These are phyloP conservation scores for Erpobdella octoculata DNA, from an alignment of 2,888 invertebrate genomes.

Conservation along the genomic window DNA sequence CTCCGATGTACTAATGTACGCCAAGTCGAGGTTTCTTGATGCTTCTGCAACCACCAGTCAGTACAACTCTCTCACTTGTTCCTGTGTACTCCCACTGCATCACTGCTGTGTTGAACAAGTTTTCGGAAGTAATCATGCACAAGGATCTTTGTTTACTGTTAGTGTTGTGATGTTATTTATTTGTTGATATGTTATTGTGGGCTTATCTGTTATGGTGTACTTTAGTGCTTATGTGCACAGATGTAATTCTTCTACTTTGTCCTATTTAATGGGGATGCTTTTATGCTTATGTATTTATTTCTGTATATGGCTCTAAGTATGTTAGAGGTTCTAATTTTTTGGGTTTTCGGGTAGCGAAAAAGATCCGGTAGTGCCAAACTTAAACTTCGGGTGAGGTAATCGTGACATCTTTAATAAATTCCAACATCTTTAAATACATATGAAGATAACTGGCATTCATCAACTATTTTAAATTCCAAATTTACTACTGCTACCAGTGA, in stretches of 20 bases:
- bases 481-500: too few relatives aligned
- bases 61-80: conserved; percentile 58
- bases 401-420: too few relatives aligned
- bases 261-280: too few relatives aligned
- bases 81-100: conserved; percentile 64
- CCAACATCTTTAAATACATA: too few relatives aligned
- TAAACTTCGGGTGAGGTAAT: too few relatives aligned
- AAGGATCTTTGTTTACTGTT: conserved; percentile 37
- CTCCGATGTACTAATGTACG: conserved; percentile 68
- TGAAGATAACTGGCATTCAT: too few relatives aligned
- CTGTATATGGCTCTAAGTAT: too few relatives aligned
- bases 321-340: too few relatives aligned
- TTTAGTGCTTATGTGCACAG: background rate
- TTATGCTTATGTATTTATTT: too few relatives aligned
- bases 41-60: conserved; percentile 48
- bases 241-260: background rate
- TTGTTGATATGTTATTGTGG: background rate
- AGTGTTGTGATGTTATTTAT: background rate
- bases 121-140: conserved; percentile 34
- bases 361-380: too few relatives aligned
- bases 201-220: background rate
- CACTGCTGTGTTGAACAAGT: conserved; percentile 59
- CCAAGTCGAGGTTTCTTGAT: conserved; percentile 60
- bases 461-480: too few relatives aligned
- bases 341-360: too few relatives aligned